Evolutionary conservation across 2,888 invertebrate genomes (phyloP).

Genomic region (Macrophya annulata): DNA sequence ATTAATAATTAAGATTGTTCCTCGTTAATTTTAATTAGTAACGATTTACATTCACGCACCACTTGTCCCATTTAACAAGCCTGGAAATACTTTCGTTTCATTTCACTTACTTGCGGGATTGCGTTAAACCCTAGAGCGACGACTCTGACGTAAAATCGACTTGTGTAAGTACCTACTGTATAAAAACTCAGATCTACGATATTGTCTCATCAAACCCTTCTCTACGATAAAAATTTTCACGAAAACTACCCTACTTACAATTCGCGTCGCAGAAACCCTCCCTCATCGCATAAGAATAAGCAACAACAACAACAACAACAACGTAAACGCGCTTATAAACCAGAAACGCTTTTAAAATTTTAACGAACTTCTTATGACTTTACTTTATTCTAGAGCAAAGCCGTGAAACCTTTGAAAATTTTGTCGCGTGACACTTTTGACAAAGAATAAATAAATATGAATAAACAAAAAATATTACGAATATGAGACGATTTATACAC

Average conservation of each 20-base stretch:
- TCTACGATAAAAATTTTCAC: conserved; percentile 18
- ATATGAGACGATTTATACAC: not conserved
- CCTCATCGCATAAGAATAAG: not conserved
- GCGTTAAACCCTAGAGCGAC: conserved; percentile 3
- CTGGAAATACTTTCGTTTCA: conserved; percentile 45
- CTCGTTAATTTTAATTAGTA: conserved; percentile 58
- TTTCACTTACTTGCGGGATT: conserved; percentile 37
- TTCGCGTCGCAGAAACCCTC: not conserved
- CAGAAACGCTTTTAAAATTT: conserved; percentile 8
- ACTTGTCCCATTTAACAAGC: conserved; percentile 55
- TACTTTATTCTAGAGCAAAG: not conserved
- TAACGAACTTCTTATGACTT: conserved; percentile 21
- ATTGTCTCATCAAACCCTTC: conserved; percentile 26
- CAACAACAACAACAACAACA: not conserved
- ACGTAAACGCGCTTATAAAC: not conserved
- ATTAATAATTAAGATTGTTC: conserved; percentile 58
- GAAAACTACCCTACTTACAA: not conserved
- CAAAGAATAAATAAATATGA: not conserved
- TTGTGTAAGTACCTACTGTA: not conserved
- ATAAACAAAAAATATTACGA: not conserved
- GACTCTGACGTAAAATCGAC: conserved; percentile 11
- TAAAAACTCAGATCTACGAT: conserved; percentile 35
- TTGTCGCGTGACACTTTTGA: not conserved
- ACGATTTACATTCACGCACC: conserved; percentile 57
- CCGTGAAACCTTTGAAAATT: not conserved